These are phyloP conservation scores for Agrotis ipsilon DNA, from an alignment of 2,888 invertebrate species.

Conservation along the genomic window DNA sequence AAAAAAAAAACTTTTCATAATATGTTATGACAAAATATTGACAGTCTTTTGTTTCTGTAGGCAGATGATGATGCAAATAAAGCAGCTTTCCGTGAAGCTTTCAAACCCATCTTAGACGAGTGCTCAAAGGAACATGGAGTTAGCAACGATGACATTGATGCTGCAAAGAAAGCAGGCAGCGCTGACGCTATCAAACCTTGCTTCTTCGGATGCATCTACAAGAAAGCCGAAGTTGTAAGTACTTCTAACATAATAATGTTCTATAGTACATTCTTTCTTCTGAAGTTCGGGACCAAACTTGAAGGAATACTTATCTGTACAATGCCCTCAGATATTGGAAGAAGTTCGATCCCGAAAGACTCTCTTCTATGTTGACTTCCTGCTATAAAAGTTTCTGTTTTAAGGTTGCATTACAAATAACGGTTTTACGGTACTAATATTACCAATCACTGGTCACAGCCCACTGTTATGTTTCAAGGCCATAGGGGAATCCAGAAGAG, in stretches of 20 bases:
- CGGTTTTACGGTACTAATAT: too few species aligned
- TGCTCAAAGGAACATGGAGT: conserved; percentile 57
- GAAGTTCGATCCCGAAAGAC: too few species aligned
- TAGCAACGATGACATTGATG: conserved; percentile 41
- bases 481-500: too few species aligned
- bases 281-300: too few species aligned
- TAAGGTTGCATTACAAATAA: too few species aligned
- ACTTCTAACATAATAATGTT: not conserved
- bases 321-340: too few species aligned
- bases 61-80: conserved; percentile 54
- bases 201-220: conserved; percentile 58
- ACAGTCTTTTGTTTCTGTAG: not conserved
- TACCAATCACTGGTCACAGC: too few species aligned
- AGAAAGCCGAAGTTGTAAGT: conserved; percentile 64
- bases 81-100: conserved; percentile 35
- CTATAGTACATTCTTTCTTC: too few species aligned
- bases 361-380: too few species aligned
- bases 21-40: not conserved
- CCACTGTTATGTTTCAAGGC: too few species aligned
- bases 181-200: conserved; percentile 57
- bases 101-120: conserved; percentile 49
- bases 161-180: conserved; percentile 47
- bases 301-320: too few species aligned
- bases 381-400: too few species aligned
- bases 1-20: not conserved